Evolutionary conservation across 2,113 vertebrate genomes (phyloP), one percentile per base, ranked within the genome.

Genomic region (Muntiacus muntjak): DNA sequence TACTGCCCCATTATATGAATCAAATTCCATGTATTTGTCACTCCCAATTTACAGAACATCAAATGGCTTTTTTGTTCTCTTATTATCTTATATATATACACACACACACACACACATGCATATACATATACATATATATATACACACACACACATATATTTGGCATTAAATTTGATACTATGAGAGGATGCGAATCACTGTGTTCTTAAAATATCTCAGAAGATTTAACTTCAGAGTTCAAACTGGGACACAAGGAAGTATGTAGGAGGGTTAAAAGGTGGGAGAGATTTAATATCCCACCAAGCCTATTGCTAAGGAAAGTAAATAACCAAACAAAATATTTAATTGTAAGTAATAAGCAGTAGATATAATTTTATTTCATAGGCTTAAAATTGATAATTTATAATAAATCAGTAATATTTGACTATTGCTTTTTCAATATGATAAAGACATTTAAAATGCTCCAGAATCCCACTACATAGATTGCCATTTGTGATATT

Each of bases 151-250:
- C n/a, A 40, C 10, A 74, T 10, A 79, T 79, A 79, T 67, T 82
- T 87, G 45, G n/a, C n/a, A 36, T 57, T 74, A 71, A 93, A 30
- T 89, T 79, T 89, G 62, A 13, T 96, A 45, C 74, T 93, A 83
- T 60, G 55, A 96, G 93, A 95, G 25, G 28, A 85, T 90, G 14
- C 74, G 15, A 83, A n/a, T 85, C 43, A 19, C 1, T n/a, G 3
- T 60, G 7, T 84, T 88, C 45, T 64, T 88, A 50, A 93, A 87
- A 76, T 91, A 79, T 45, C 6, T 21, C 40, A 92, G 17, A 1
- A 7, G 67, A 28, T 50, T 86, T 74, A 57, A 97, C 33, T 85
- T 94, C 7, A 67, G 76, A 96, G 25, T 89, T 97, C 47, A 87
- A 55, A 87, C 1, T 83, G 40, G 25, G 25, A 33, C 26, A 83